Base-by-base conservation (phyloP, 2,113 vertebrate species). In the Cynopterus brachyotis region DNA sequence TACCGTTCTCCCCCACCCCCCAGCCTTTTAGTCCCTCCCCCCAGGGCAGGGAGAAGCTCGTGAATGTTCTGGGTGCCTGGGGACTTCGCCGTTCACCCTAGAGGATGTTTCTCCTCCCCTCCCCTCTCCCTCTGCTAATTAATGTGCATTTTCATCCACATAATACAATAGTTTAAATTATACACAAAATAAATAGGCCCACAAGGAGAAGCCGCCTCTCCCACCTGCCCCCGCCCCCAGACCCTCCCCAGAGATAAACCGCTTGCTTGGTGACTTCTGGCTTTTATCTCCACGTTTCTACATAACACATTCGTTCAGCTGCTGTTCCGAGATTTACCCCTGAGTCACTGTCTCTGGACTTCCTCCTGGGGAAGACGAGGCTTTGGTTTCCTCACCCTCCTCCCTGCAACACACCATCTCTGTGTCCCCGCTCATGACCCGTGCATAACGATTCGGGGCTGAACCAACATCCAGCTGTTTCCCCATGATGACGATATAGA, bases 61-160 rank as follows among this genome's bases (percentile, higher is more conserved):
- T 0, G 22, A 26, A 0, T 0, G 26, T 7, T 66, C 42, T 7
- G 72, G 42, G 15, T 64, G 40, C 42, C 53, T 1, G 42, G 85
- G 80, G 20, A 55, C 30, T 17, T 26, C 55, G 1, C 72, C 40
- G 26, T 30, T 37, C 22, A 11, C 73, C 60, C 84, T 45, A 15
- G 19, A 35, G 62, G n/a, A 2, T 6, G 8, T 6, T 22, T 20
- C 79, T 76, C 72, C 32, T 45, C 67, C 80, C 15, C 35, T 62
- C 22, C 53, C 26, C 53, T 28, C 55, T 80, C 75, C 76, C 73
- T 89, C 81, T 80, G 4, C 35, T 95, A 69, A 94, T 75, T 60
- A 60, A n/a, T 16, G 53, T 76, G 57, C 59, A 47, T 89, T 96
- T 96, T 93, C 85, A 89, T 84, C 20, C 28, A 75, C 72, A 26